Evolutionary conservation across 2,113 vertebrate species (phyloP).

Genomic region (Larimichthys crocea): DNA sequence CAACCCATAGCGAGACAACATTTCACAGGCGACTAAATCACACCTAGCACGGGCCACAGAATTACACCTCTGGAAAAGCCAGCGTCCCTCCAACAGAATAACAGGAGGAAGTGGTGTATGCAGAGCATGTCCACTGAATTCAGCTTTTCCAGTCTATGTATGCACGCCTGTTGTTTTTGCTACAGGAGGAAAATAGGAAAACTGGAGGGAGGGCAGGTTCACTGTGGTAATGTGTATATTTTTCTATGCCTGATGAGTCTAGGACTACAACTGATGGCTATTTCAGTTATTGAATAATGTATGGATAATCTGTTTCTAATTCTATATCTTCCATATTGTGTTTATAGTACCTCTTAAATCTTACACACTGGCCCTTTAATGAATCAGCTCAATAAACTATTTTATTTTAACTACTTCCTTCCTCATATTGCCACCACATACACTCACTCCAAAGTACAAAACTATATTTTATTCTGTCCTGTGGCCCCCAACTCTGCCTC

Average conservation of each 20-base stretch:
- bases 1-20: slow-evolving; percentile 48
- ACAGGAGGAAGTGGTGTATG: slow-evolving; percentile 39
- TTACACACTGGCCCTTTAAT: no score
- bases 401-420: not conserved
- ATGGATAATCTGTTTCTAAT: not conserved
- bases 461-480: not conserved
- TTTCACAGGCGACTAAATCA: slow-evolving; percentile 57
- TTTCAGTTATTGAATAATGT: not conserved
- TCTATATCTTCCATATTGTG: no score
- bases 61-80: slow-evolving; percentile 60
- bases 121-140: slow-evolving; percentile 1
- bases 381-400: not conserved
- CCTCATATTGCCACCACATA: not conserved
- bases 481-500: not conserved
- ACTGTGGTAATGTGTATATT: not conserved
- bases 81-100: slow-evolving; percentile 13
- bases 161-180: not conserved
- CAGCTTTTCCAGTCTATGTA: slow-evolving; percentile 20
- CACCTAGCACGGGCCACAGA: slow-evolving; percentile 49
- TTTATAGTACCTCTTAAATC: no score
- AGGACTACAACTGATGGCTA: not conserved
- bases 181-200: not conserved
- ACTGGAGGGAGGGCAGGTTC: not conserved
- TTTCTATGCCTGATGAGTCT: not conserved
- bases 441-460: not conserved